phyloP scores from a whole-genome alignment of 1,140 invertebrate species.

The Chymomyza costata region DNA sequence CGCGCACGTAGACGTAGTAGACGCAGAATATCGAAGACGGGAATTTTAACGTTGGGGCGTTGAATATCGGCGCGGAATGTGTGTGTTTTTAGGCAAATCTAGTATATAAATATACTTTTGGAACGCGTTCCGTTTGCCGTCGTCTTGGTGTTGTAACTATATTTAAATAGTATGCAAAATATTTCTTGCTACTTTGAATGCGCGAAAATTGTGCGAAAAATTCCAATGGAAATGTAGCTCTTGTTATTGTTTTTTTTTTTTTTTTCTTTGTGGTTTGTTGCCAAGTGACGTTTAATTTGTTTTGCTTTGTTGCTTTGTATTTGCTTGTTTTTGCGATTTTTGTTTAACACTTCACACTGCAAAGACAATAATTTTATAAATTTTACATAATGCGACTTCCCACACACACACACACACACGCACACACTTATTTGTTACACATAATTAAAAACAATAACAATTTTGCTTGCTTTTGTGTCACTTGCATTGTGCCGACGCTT shows the following conservation, averaged over 20 bases:
- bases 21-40: not conserved
- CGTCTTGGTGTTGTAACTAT: slow-evolving; percentile 8
- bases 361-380: too few relatives aligned
- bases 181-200: not conserved
- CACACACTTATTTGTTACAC: too few relatives aligned
- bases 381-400: too few relatives aligned
- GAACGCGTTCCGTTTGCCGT: slow-evolving; percentile 14
- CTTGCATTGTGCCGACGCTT: too few relatives aligned
- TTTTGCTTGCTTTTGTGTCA: too few relatives aligned
- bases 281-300: slow-evolving; percentile 2
- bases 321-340: not conserved
- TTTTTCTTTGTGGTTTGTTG: slow-evolving; percentile 4
- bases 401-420: too few relatives aligned
- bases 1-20: not conserved
- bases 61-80: slow-evolving; percentile 9
- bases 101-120: slow-evolving; percentile 20
- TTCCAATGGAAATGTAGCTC: not conserved
- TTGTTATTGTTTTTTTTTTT: slow-evolving; percentile 1
- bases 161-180: slow-evolving; percentile 12
- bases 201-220: slow-evolving; percentile 1
- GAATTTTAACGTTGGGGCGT: not conserved
- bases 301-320: slow-evolving; percentile 2
- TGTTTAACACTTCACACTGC: too few relatives aligned
- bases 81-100: slow-evolving; percentile 10
- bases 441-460: too few relatives aligned